Base-by-base conservation (phyloP, 1,140 invertebrate genomes). In the Danaus melanippus region DNA sequence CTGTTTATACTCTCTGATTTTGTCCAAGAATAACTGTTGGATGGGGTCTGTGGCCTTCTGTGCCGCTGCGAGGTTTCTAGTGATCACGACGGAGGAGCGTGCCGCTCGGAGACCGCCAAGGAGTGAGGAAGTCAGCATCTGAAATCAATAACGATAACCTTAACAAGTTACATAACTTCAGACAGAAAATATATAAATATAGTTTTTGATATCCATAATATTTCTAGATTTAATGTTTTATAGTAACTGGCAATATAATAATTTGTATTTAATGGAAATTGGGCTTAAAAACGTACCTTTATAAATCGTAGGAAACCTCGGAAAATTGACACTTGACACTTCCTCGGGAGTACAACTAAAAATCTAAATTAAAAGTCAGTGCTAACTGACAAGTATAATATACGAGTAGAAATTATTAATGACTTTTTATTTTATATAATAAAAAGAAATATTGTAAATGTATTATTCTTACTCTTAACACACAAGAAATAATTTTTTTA, bases 21-120 rank as follows among this genome's bases (percentile, higher is more conserved):
- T 98, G 51, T 98, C 94, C 43, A 98, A 68, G 79, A 98, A 98
- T 17, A 98, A 81, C 85, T 98, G 93, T 77, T 98, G 97, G 74
- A 98, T 96, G 7, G 96, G 96, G 83, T 98, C 97, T 5, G 89
- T 87, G 5, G 91, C 92, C 76, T 93, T 93, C 71, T 93, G 90
- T 12, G 93, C 92, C 9, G 92, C 92, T 55, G 90, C 76, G 51
- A 94, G 81, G 73, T 93, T 93, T 32, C 93, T 89, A 42, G 85
- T 88, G 46, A 86, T 65, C 10, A 89, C 62, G n/a, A 85, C 81
- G 8, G 82, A 82, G 42, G 73, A 59, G 39, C 79, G 70, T 12
- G 68, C 71, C 21, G 74, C 79, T 66, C 78, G 64, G 15, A 87
- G 61, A 46, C 81, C 72, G 55, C 67, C 67, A 39, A 88, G 49